phyloP scores from a whole-genome alignment of 2,113 vertebrate species.

The Bos taurus region DNA sequence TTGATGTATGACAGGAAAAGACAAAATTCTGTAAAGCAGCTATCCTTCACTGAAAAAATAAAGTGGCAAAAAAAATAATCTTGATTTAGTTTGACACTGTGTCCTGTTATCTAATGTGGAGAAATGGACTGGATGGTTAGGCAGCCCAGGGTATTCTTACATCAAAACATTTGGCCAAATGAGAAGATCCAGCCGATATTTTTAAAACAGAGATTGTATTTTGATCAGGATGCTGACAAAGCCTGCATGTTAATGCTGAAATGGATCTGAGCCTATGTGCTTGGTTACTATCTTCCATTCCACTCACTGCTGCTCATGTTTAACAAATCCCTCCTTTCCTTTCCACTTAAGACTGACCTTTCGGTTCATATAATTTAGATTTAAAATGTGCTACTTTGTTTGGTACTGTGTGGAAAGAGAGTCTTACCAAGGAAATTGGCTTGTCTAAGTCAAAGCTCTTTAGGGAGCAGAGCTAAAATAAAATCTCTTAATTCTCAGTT shows the following conservation, averaged over 20 bases:
- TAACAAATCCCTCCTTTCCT: neutral
- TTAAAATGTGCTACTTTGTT: neutral
- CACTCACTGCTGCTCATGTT: neutral
- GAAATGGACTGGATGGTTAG: neutral
- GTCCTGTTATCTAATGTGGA: neutral
- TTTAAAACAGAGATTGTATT: neutral
- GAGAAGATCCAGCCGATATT: neutral
- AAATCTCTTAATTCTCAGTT: neutral
- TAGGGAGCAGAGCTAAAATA: neutral
- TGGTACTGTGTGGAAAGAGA: neutral
- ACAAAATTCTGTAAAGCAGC: neutral
- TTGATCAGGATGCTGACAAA: neutral
- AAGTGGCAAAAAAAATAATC: neutral
- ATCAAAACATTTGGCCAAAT: neutral
- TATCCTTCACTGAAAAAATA: neutral
- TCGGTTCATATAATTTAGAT: neutral
- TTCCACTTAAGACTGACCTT: neutral
- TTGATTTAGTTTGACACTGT: neutral
- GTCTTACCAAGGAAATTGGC: neutral
- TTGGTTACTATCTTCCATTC: neutral
- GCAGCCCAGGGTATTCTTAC: neutral
- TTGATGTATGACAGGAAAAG: neutral
- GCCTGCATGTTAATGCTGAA: neutral
- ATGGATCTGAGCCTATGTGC: neutral
- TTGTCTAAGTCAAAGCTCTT: neutral